These are phyloP conservation scores for Parapsyche elsis DNA, from an alignment of 1,140 invertebrate species.

Conservation along the genomic window DNA sequence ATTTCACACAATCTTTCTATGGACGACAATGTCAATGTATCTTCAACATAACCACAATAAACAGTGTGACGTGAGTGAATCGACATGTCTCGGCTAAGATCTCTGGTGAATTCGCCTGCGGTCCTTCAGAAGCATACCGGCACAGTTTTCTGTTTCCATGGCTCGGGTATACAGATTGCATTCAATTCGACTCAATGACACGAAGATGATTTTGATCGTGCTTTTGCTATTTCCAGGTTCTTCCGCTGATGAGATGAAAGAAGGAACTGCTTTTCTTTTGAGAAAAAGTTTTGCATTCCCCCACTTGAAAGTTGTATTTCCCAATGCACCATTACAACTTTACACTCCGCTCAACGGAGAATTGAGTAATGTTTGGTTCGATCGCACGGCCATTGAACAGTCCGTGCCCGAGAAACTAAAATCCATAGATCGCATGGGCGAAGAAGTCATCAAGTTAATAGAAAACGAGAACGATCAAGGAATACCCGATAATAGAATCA, in stretches of 20 bases:
- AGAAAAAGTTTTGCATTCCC: conserved; percentile 72
- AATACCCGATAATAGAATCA: conserved; percentile 73
- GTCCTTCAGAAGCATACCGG: conserved; percentile 28
- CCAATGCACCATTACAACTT: conserved; percentile 75
- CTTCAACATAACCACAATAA: too few relatives aligned
- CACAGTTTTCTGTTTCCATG: conserved; percentile 54
- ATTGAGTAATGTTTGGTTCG: conserved; percentile 79
- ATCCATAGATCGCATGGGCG: conserved; percentile 70
- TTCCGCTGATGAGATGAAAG: conserved; percentile 70
- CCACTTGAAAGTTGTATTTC: conserved; percentile 77
- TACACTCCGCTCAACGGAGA: conserved; percentile 73
- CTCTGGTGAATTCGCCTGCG: not conserved
- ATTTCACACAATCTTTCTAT: too few relatives aligned
- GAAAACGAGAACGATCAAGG: conserved; percentile 72
- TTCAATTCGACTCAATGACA: not conserved
- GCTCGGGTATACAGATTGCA: conserved; percentile 43
- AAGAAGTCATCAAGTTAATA: conserved; percentile 70
- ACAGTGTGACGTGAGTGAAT: too few relatives aligned
- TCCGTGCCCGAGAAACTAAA: conserved; percentile 70
- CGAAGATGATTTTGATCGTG: not conserved
- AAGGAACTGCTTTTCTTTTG: conserved; percentile 73
- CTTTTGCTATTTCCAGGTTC: conserved; percentile 67
- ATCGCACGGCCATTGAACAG: conserved; percentile 70
- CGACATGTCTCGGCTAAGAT: not conserved
- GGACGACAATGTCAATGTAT: too few relatives aligned